Base-by-base conservation (phyloP, 2,113 vertebrate genomes). In the Oenanthe oenanthe region DNA sequence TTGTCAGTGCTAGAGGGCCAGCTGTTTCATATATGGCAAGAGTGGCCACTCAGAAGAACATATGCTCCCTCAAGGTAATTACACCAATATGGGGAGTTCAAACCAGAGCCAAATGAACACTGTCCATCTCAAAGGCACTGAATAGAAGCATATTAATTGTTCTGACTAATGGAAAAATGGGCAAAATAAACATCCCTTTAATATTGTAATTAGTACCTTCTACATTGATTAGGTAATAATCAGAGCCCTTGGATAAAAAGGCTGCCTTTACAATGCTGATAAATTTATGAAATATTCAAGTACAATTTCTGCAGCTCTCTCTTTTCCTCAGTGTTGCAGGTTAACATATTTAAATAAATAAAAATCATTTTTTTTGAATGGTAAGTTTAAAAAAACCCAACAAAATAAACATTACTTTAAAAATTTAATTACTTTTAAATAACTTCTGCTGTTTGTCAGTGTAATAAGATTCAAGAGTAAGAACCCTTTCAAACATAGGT, bases 291-390 rank as follows among this genome's bases (percentile, higher is more conserved):
- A 68, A 90, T 26, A 54, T 5, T 82, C 21, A 76, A 78, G 40
- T 13, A 32, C 42, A 25, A 66, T 77, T 97, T 97, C 97, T 96
- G 97, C 96, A 98, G 97, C 97, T 98, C 92, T 97, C 66, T 86
- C 66, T 94, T 95, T 93, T 95, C 95, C 50, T 89, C 82, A 94
- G 96, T 97, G 97, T 96, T 98, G 94, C 97, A 97, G 96, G 97
- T 92, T 94, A 42, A 96, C 91, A 97, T 65, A 97, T 72, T 73
- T 91, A 96, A 97, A 88, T 45, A 90, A 96, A 97, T 91, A 97
- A 94, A 92, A 73, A 88, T 47, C 15, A 54, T 65, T 71, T 73
- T 7, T 85, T 92, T 92, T 80, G 21, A 96, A 96, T 34, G 57
- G n/a, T 65, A 97, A 93, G 84, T 93, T 51, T 72, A 34, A 61